Conservation (phyloP, 1,140 invertebrate species). For the Drosophila arizonae region DNA sequence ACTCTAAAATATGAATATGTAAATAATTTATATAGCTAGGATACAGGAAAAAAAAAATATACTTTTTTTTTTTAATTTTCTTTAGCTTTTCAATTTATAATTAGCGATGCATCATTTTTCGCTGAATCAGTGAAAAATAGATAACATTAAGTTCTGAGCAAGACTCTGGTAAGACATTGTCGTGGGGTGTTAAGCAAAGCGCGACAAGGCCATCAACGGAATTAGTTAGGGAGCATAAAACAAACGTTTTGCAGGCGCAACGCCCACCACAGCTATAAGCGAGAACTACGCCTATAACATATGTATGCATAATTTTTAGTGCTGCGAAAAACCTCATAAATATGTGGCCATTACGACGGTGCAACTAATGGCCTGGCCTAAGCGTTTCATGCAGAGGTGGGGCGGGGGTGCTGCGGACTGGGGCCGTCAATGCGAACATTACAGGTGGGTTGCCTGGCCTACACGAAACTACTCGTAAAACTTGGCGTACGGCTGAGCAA, state of each 20-base stretch:
- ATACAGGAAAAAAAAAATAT: no score
- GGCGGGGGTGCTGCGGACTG: background rate
- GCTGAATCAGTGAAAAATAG: background rate
- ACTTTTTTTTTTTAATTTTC: no score
- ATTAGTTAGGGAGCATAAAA: constrained; percentile 39
- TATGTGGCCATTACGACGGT: constrained; percentile 69
- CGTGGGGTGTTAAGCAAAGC: background rate
- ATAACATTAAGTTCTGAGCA: background rate
- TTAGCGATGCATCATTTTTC: background rate
- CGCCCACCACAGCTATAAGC: constrained; percentile 47
- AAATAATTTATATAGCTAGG: no score
- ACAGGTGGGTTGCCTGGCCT: background rate
- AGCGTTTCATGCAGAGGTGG: constrained; percentile 7
- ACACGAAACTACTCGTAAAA: constrained; percentile 59
- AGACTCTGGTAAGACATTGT: background rate
- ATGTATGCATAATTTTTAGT: constrained; percentile 59
- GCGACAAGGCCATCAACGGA: constrained; percentile 17
- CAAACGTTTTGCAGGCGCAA: constrained; percentile 18
- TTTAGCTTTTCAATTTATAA: no score
- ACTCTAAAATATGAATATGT: background rate
- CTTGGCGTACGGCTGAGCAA: constrained; percentile 24
- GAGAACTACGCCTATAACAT: constrained; percentile 39
- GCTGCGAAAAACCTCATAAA: constrained; percentile 64
- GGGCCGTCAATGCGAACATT: background rate
- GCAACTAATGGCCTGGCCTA: constrained; percentile 55